Conservation (phyloP, 2,113 vertebrate genomes). For the Taxidea taxus region DNA sequence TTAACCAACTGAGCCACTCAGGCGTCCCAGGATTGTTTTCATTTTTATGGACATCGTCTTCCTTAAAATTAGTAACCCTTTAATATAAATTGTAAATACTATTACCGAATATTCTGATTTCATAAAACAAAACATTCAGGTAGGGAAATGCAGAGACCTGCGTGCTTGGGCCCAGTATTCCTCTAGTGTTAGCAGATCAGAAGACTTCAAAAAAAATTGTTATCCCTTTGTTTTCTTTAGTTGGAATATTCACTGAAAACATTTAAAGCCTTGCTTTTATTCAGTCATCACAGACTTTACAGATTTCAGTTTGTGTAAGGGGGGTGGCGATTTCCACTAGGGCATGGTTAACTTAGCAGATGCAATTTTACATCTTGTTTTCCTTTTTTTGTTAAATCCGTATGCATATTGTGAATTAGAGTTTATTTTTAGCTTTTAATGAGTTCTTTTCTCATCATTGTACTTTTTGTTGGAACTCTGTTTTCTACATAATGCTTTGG, state of each 20-base stretch:
- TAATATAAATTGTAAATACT: conserved; percentile 21
- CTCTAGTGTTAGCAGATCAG: conserved; percentile 42
- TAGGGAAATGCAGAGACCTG: neutral
- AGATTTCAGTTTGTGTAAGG: conserved; percentile 44
- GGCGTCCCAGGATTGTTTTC: conserved; percentile 32
- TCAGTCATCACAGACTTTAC: conserved; percentile 59
- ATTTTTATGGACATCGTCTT: neutral
- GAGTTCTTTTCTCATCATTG: conserved; percentile 72
- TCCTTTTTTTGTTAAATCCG: conserved; percentile 65
- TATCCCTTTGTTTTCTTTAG: conserved; percentile 52
- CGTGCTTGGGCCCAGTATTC: neutral
- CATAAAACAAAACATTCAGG: neutral
- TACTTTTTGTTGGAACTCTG: conserved; percentile 67
- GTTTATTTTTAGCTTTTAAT: conserved; percentile 77
- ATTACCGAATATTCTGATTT: conserved; percentile 18
- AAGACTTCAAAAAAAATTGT: neutral
- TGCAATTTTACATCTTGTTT: conserved; percentile 72
- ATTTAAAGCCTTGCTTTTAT: conserved; percentile 49
- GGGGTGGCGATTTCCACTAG: conserved; percentile 13
- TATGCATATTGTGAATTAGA: conserved; percentile 73
- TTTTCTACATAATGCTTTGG: conserved; percentile 61
- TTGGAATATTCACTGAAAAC: conserved; percentile 67
- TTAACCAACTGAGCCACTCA: too few species aligned
- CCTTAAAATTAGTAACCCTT: conserved; percentile 13
- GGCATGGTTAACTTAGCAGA: conserved; percentile 66